These are phyloP conservation scores for Drosophila quinaria DNA, from an alignment of 2,888 invertebrate species.

Conservation along the genomic window DNA sequence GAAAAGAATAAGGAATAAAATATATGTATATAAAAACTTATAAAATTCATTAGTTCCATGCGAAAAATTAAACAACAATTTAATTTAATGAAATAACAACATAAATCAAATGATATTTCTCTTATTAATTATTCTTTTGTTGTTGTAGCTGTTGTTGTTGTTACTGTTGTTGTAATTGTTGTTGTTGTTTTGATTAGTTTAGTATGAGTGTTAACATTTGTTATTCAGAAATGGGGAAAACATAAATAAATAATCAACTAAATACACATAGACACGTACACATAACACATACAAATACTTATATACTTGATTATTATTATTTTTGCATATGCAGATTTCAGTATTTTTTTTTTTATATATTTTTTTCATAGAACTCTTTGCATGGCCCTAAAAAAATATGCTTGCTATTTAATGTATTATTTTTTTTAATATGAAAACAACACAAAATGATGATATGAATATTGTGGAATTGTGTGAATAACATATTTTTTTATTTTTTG, in stretches of 20 bases:
- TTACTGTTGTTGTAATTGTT: constrained; percentile 75
- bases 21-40: neutral
- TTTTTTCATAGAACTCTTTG: constrained; percentile 41
- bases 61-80: constrained; percentile 16
- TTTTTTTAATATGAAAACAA: constrained; percentile 23
- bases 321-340: constrained; percentile 47
- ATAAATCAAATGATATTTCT: constrained; percentile 24
- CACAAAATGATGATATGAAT: constrained; percentile 44
- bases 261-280: constrained; percentile 86
- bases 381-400: constrained; percentile 42
- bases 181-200: constrained; percentile 64
- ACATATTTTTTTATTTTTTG: constrained; percentile 24
- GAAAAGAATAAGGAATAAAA: constrained; percentile 17
- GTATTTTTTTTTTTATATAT: constrained; percentile 19
- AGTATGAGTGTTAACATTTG: constrained; percentile 73
- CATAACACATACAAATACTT: constrained; percentile 84
- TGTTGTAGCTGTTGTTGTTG: constrained; percentile 81
- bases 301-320: constrained; percentile 64
- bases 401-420: constrained; percentile 31
- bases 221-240: constrained; percentile 49
- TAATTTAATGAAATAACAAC: constrained; percentile 15
- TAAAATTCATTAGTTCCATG: constrained; percentile 26
- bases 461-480: constrained; percentile 31
- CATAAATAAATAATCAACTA: constrained; percentile 72
- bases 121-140: constrained; percentile 67